Percentiles rank a stretch among this genome's conserved stretches.
Conservation (phyloP, 1,140 invertebrate species). For the Drosophila santomea region DNA sequence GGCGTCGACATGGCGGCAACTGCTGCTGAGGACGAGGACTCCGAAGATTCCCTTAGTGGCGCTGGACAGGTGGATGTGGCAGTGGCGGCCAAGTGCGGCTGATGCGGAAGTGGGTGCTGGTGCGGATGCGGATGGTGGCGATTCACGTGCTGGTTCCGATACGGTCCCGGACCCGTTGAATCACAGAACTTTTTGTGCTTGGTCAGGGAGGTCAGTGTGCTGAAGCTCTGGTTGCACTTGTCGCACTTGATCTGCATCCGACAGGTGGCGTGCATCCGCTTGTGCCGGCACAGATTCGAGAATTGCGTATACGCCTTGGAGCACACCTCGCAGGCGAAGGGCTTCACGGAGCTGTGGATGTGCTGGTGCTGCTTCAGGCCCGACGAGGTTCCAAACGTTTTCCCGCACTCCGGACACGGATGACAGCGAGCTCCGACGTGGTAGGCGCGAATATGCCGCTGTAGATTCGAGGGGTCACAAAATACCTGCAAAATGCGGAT, state of each 20-base stretch:
- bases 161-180: conserved; percentile 85
- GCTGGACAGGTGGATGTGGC: conserved; percentile 12
- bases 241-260: conserved; percentile 95
- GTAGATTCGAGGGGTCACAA: conserved; percentile 97
- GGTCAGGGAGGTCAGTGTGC: conserved; percentile 92
- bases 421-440: conserved; percentile 97
- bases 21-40: conserved; percentile 19
- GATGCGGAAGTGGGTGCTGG: conserved; percentile 14
- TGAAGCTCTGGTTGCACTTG: conserved; percentile 96
- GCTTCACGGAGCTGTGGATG: conserved; percentile 99
- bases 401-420: conserved; percentile 98
- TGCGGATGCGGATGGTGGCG: conserved; percentile 52
- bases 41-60: conserved; percentile 16
- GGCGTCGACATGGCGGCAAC: conserved; percentile 85
- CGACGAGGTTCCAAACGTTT: conserved; percentile 98
- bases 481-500: conserved; percentile 89
- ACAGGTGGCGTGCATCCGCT: conserved; percentile 98
- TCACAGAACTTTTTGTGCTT: conserved; percentile 95
- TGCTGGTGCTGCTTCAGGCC: conserved; percentile 99
- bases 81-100: conserved; percentile 4
- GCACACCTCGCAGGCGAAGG: conserved; percentile 97
- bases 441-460: conserved; percentile 96
- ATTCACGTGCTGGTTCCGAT: conserved; percentile 45
- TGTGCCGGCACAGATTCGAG: conserved; percentile 99
- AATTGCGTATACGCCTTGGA: conserved; percentile 99